Percentiles rank a stretch among this genome's conserved stretches.
phyloP scores from a whole-genome alignment of 1,140 invertebrate genomes.

The Dendroctonus ponderosae region DNA sequence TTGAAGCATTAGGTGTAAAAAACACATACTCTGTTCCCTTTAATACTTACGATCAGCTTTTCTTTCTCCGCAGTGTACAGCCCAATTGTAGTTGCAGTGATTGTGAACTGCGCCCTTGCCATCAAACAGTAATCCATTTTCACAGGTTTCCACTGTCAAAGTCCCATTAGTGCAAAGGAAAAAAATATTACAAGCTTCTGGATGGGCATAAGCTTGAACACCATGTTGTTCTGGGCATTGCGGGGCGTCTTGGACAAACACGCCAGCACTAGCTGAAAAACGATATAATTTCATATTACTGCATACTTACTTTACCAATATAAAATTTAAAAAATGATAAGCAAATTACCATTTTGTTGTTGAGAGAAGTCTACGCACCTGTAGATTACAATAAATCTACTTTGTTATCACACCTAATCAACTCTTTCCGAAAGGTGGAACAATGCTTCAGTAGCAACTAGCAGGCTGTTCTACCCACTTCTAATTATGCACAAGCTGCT shows the following conservation, averaged over 20 bases:
- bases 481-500: no score
- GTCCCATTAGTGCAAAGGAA: conserved; percentile 90
- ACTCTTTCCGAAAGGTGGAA: background rate
- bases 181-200: conserved; percentile 81
- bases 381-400: background rate
- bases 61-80: conserved; percentile 81
- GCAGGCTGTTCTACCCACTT: no score
- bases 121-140: conserved; percentile 88
- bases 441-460: background rate
- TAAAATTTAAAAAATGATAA: conserved; percentile 1
- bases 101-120: conserved; percentile 85
- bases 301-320: background rate
- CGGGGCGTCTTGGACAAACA: conserved; percentile 50
- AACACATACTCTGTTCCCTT: no score
- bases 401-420: background rate
- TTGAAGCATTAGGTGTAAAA: no score
- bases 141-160: conserved; percentile 83
- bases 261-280: conserved; percentile 41
- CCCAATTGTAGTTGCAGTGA: conserved; percentile 94
- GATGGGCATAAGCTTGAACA: conserved; percentile 78
- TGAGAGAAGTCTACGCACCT: background rate
- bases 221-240: conserved; percentile 69
- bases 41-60: conserved; percentile 72
- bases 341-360: background rate
- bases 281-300: background rate